phyloP scores from a whole-genome alignment of 2,888 invertebrate species.

The Lepidonotus clava region DNA sequence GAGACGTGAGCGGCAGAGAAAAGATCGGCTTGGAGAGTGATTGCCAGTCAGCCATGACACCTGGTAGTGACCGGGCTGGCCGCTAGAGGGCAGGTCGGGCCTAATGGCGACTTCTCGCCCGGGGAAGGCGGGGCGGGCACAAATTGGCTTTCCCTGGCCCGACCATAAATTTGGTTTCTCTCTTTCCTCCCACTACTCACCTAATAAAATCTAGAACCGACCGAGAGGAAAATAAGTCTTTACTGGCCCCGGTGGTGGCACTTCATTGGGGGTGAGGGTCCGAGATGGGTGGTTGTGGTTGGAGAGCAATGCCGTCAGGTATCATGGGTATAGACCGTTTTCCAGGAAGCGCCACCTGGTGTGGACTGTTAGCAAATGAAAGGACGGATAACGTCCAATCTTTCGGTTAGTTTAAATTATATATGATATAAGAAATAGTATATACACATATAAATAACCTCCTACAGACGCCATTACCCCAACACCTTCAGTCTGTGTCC shows the following conservation, averaged over 20 bases:
- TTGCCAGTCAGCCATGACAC: neutral
- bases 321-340: no score
- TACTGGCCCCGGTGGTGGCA: neutral
- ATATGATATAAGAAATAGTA: no score
- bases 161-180: conserved; percentile 13
- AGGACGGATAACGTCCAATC: no score
- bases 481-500: no score
- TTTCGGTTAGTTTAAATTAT: no score
- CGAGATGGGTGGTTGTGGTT: neutral
- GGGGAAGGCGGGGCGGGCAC: conserved; percentile 17
- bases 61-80: neutral
- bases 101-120: conserved; percentile 27
- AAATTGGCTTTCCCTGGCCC: conserved; percentile 22
- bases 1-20: no score
- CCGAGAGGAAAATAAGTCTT: conserved; percentile 24
- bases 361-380: no score
- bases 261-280: conserved; percentile 15
- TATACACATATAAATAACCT: no score
- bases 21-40: no score
- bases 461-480: no score
- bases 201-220: conserved; percentile 19
- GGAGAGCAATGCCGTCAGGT: no score
- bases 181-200: neutral
- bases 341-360: no score
- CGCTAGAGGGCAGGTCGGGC: neutral